Base-by-base conservation (phyloP, 2,797 vertebrate species). In the Lycodopsis pacificus region DNA sequence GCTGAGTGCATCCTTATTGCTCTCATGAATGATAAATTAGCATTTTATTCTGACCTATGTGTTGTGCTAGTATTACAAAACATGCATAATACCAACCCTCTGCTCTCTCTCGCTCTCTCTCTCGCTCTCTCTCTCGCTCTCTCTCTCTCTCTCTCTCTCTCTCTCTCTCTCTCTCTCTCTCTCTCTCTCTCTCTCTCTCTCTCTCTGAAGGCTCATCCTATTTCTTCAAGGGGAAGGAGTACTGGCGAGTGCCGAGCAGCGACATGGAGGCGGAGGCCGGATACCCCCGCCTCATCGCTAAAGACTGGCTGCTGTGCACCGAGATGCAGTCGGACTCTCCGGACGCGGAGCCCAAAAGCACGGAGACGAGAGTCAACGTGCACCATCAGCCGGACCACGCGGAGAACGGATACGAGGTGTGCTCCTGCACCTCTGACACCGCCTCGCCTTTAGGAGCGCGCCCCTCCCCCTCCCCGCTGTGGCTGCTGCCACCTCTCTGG, bases 161-260 rank as follows among this genome's bases (percentile, higher is more conserved):
- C 19, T 49, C 14, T 68, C 6, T 69, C 19, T 54, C 38, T 56
- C n/a, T 71, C 5, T 53, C 22, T 59, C n/a, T 8, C 15, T 69
- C 20, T 72, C 49, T 40, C 14, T 73, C 27, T 69, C 38, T 46
- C 38, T 59, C 15, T 73, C 9, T 48, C 38, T 56, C 15, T 76
- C 9, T 42, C 32, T 61, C 17, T 14, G 30, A 73, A 88, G 82
- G 87, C 49, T 71, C 97, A 0, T 96, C 96, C 36, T 99, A 99
- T 88, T 99, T 99, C 93, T 99, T 99, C 91, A 97, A 96, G 25
- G 97, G 97, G 76, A 96, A 95, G 82, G 96, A 99, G 44, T 99
- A 99, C 93, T 99, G 98, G 97, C 96, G 97, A 15, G 96, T 99
- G 68, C 87, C 91, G 10, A 96, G 96, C 82, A 95, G 96, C 0